Evolutionary conservation across 2,888 invertebrate genomes (phyloP).

Genomic region (Theretra japonica): DNA sequence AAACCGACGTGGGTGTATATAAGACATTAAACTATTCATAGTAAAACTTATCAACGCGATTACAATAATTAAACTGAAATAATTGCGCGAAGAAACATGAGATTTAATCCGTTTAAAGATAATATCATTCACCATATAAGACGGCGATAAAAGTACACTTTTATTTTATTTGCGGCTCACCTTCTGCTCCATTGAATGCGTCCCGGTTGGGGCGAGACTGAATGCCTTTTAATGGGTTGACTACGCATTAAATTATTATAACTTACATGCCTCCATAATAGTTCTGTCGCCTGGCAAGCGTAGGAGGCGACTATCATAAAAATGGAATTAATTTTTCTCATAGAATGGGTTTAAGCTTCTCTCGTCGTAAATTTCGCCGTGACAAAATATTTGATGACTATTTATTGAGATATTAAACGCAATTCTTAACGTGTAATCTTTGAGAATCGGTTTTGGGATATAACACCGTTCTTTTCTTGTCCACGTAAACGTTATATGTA

Average conservation of each 20-base stretch:
- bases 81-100: constrained; percentile 34
- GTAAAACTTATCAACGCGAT: constrained; percentile 20
- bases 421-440: constrained; percentile 43
- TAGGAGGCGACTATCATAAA: constrained; percentile 59
- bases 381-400: constrained; percentile 70
- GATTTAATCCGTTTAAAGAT: constrained; percentile 51
- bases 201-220: constrained; percentile 59
- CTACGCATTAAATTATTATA: constrained; percentile 63
- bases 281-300: constrained; percentile 39
- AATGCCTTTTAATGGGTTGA: constrained; percentile 76
- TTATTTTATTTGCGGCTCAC: constrained; percentile 58
- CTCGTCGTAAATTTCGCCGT: constrained; percentile 54
- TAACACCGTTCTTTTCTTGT: constrained; percentile 14
- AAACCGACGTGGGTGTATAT: constrained; percentile 15
- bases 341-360: constrained; percentile 52
- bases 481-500: not conserved
- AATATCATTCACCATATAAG: constrained; percentile 48
- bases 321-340: constrained; percentile 61
- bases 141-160: constrained; percentile 40
- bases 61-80: constrained; percentile 32
- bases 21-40: constrained; percentile 21
- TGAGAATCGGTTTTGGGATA: constrained; percentile 6
- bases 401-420: constrained; percentile 59
- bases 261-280: constrained; percentile 57
- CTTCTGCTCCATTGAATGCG: constrained; percentile 59